phyloP scores from a whole-genome alignment of 2,113 vertebrate genomes.

The Colossoma macropomum region DNA sequence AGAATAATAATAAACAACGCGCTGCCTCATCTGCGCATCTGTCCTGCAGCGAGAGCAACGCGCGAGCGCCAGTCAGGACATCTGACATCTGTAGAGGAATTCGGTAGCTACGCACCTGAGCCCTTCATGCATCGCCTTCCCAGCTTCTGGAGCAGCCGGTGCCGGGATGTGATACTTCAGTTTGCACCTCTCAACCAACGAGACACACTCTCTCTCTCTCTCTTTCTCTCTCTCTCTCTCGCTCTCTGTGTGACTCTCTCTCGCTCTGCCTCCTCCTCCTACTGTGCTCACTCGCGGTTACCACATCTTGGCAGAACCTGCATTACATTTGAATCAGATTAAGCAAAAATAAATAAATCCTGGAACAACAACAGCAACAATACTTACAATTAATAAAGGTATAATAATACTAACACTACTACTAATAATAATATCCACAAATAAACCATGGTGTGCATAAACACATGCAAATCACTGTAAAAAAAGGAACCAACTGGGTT shows the following conservation, averaged over 20 bases:
- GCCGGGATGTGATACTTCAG: constrained; percentile 70
- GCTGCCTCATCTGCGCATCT: constrained; percentile 43
- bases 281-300: neutral
- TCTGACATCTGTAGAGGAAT: constrained; percentile 58
- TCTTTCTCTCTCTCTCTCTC: constrained; percentile 44
- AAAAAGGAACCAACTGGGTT: too few relatives aligned
- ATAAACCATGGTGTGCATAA: too few relatives aligned
- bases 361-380: too few relatives aligned
- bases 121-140: constrained; percentile 66
- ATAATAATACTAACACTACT: too few relatives aligned
- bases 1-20: neutral
- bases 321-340: neutral
- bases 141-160: constrained; percentile 75
- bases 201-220: constrained; percentile 39
- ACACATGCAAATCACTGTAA: too few relatives aligned
- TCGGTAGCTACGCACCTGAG: constrained; percentile 56
- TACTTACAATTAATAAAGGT: too few relatives aligned
- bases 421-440: too few relatives aligned
- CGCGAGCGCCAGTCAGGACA: constrained; percentile 6
- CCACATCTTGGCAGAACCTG: neutral
- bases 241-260: constrained; percentile 67
- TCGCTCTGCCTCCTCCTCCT: constrained; percentile 63
- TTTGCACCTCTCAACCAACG: constrained; percentile 54
- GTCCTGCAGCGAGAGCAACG: neutral
- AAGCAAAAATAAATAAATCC: neutral